phyloP scores from a whole-genome alignment of 1,140 invertebrate species.

The Drosophila trapezifrons region DNA sequence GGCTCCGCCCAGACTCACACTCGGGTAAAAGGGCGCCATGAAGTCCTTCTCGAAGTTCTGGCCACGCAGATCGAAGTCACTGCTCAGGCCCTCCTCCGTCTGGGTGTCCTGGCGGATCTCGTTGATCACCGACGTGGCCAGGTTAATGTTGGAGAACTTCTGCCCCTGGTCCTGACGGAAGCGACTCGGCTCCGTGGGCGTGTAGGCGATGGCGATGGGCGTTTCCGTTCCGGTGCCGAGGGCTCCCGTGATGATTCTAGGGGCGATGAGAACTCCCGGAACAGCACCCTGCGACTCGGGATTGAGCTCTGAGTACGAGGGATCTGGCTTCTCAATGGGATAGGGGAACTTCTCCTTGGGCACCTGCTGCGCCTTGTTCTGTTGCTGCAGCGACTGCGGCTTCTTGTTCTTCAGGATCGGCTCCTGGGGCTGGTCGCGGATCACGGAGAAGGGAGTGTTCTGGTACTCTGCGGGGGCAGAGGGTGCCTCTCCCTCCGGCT shows the following conservation, averaged over 20 bases:
- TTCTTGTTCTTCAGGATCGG: constrained; percentile 85
- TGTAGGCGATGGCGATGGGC: constrained; percentile 85
- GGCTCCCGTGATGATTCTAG: constrained; percentile 72
- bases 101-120: constrained; percentile 82
- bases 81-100: constrained; percentile 61
- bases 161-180: constrained; percentile 46
- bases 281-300: constrained; percentile 33
- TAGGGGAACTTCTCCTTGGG: constrained; percentile 87
- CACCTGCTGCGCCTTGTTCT: constrained; percentile 53
- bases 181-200: constrained; percentile 84
- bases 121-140: constrained; percentile 84
- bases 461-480: constrained; percentile 72
- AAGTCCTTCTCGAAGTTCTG: constrained; percentile 86
- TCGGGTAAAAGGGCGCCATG: constrained; percentile 89
- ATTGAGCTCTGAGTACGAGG: constrained; percentile 63
- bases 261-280: constrained; percentile 61
- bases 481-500: constrained; percentile 41
- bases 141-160: constrained; percentile 73
- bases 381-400: constrained; percentile 71
- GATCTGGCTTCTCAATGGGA: constrained; percentile 86
- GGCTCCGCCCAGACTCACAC: constrained; percentile 85
- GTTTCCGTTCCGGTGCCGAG: constrained; percentile 82
- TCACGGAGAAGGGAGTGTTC: constrained; percentile 81
- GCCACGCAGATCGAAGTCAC: constrained; percentile 75
- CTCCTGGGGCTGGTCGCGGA: constrained; percentile 85